Evolutionary conservation across 2,113 vertebrate species (phyloP).

Genomic region (cat (Felis catus)): DNA sequence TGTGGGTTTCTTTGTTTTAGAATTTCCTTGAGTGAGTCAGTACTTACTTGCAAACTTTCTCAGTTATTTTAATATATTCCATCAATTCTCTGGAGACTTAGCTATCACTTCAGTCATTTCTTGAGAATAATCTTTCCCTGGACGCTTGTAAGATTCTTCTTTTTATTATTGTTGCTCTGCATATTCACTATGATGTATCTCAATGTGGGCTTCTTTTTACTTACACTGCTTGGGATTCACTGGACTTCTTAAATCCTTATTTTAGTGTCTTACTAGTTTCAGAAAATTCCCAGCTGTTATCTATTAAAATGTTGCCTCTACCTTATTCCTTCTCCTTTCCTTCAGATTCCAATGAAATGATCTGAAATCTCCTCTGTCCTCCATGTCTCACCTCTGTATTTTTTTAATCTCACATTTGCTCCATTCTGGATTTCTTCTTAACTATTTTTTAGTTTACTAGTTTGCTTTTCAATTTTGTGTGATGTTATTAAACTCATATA

Average conservation of each 20-base stretch:
- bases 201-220: not conserved
- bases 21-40: not conserved
- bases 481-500: not conserved
- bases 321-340: not conserved
- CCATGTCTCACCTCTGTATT: not conserved
- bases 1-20: not conserved
- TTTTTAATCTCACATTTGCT: not conserved
- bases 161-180: not conserved
- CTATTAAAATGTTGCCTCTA: not conserved
- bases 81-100: not conserved
- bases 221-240: not conserved
- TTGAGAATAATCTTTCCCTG: not conserved
- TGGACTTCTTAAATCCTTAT: not conserved
- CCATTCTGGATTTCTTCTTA: not conserved
- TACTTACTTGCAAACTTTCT: not conserved
- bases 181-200: not conserved
- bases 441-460: not conserved
- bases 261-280: not conserved
- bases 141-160: not conserved
- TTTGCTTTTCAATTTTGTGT: not conserved
- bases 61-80: not conserved
- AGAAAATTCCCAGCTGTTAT: not conserved
- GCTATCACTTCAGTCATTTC: not conserved
- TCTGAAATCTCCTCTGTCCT: not conserved
- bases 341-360: not conserved